phyloP scores from a whole-genome alignment of 2,888 invertebrate genomes.

The Drosophila koepferae region DNA sequence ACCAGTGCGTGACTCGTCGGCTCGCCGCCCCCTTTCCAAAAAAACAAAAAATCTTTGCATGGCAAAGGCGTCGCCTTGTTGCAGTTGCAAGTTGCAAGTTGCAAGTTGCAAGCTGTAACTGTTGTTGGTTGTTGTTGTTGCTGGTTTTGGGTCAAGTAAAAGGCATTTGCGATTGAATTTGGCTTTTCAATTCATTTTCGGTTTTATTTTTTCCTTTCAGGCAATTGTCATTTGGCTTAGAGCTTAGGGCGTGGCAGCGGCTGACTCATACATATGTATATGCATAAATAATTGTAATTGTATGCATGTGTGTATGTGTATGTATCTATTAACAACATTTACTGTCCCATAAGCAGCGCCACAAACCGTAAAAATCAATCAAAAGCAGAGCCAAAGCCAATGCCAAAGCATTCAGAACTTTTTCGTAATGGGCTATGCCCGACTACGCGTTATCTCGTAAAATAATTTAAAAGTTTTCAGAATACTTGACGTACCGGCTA shows the following conservation, averaged over 20 bases:
- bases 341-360: constrained; percentile 14
- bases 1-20: constrained; percentile 74
- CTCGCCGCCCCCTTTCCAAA: constrained; percentile 54
- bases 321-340: neutral
- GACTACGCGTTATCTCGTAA: neutral
- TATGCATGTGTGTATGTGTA: neutral
- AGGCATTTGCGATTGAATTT: constrained; percentile 68
- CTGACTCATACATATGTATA: constrained; percentile 39
- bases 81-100: constrained; percentile 44
- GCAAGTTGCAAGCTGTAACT: constrained; percentile 39
- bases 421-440: neutral
- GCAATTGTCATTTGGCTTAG: constrained; percentile 57
- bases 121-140: constrained; percentile 26
- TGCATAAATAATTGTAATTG: neutral
- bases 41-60: constrained; percentile 19
- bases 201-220: constrained; percentile 8
- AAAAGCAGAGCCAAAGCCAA: constrained; percentile 31
- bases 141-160: constrained; percentile 75
- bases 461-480: neutral
- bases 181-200: constrained; percentile 23
- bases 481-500: neutral
- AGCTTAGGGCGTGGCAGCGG: constrained; percentile 34
- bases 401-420: constrained; percentile 14
- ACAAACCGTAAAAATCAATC: constrained; percentile 20
- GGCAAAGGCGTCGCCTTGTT: constrained; percentile 48